These are phyloP conservation scores for Hydropsyche betteni DNA, from an alignment of 2,888 invertebrate species.

Conservation along the genomic window DNA sequence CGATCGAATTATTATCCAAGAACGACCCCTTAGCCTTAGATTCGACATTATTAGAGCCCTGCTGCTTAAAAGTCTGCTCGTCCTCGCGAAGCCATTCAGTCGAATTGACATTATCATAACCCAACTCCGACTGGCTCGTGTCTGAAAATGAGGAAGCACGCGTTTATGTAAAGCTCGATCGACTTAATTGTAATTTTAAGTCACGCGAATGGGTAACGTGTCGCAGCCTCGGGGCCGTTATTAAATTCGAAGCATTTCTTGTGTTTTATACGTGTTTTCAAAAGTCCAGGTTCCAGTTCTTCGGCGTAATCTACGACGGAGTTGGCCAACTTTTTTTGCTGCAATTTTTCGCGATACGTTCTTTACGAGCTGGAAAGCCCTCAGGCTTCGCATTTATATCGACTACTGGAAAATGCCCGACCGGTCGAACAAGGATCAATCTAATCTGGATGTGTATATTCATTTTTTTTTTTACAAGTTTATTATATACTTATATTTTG, in stretches of 20 bases:
- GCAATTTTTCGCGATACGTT: too few relatives aligned
- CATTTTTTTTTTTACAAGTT: too few relatives aligned
- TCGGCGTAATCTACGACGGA: too few relatives aligned
- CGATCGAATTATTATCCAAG: conserved; percentile 22
- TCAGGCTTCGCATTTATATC: too few relatives aligned
- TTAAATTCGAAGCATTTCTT: conserved; percentile 1
- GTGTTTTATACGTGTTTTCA: too few relatives aligned
- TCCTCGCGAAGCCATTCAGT: conserved; percentile 49
- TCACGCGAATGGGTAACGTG: background rate
- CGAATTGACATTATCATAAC: conserved; percentile 43
- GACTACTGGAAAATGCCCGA: too few relatives aligned
- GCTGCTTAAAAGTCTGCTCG: conserved; percentile 17
- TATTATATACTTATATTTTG: too few relatives aligned
- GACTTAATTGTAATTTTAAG: background rate
- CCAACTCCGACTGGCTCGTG: conserved; percentile 29
- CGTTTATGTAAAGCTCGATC: background rate
- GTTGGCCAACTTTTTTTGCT: too few relatives aligned
- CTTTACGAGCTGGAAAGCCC: too few relatives aligned
- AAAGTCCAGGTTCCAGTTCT: too few relatives aligned
- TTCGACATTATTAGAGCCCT: background rate
- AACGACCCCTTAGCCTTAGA: background rate
- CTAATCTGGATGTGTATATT: too few relatives aligned
- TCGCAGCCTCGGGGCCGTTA: background rate
- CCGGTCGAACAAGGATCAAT: too few relatives aligned
- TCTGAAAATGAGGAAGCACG: conserved; percentile 36